Conservation (phyloP, 2,888 invertebrate species). For the Apoda limacodes region DNA sequence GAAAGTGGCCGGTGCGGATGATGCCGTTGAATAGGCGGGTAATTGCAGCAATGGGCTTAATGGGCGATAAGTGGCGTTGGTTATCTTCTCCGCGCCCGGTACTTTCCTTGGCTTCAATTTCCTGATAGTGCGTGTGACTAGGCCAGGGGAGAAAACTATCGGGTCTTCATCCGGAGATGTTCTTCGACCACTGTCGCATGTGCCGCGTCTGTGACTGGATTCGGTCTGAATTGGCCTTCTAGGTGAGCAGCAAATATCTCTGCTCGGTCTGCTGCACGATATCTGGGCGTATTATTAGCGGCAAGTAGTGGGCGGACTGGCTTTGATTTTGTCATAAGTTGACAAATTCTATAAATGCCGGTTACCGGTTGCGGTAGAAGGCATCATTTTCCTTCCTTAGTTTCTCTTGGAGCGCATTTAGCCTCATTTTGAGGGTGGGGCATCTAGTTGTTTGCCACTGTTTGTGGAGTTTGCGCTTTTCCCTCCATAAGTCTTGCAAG, state of each 20-base stretch:
- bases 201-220: too few relatives aligned
- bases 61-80: slow-evolving; percentile 16
- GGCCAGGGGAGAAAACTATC: too few relatives aligned
- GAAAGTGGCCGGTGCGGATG: slow-evolving; percentile 21
- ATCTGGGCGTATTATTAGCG: background rate
- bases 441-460: background rate
- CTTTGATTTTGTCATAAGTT: background rate
- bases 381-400: background rate
- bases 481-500: background rate
- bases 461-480: background rate
- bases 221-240: too few relatives aligned
- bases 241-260: too few relatives aligned
- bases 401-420: background rate
- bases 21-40: slow-evolving; percentile 15
- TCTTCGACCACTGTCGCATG: slow-evolving; percentile 1
- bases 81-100: too few relatives aligned
- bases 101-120: too few relatives aligned
- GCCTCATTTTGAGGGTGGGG: background rate
- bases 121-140: background rate
- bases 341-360: background rate
- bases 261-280: too few relatives aligned
- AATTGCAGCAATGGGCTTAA: slow-evolving; percentile 8
- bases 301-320: slow-evolving; percentile 2
- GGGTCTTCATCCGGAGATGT: slow-evolving; percentile 1
- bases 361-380: background rate